Percentiles rank a stretch among this genome's conserved stretches.
phyloP scores from a whole-genome alignment of 1,140 invertebrate genomes.

The Matsumurasca onukii region DNA sequence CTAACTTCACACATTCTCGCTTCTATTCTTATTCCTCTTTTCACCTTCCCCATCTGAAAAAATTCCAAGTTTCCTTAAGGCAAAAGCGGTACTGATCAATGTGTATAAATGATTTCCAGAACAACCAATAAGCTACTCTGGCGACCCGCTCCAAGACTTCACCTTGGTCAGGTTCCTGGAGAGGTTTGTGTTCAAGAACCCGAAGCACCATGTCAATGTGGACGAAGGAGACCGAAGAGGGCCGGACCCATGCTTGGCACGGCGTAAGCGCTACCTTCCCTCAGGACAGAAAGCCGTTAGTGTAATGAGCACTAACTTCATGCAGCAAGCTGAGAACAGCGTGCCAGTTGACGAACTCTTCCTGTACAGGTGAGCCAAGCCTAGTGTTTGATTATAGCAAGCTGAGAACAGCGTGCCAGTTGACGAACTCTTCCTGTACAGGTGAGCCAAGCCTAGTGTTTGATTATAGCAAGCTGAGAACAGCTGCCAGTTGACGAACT shows the following conservation, averaged over 20 bases:
- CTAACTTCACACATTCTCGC: too few species aligned
- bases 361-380: constrained; percentile 64
- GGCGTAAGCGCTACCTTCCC: constrained; percentile 61
- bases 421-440: too few species aligned
- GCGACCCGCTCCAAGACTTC: constrained; percentile 93
- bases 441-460: too few species aligned
- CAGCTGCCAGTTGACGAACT: too few species aligned
- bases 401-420: too few species aligned
- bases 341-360: constrained; percentile 84
- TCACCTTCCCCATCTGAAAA: too few species aligned
- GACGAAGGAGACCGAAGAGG: constrained; percentile 45
- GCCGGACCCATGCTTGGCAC: constrained; percentile 56
- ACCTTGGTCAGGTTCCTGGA: constrained; percentile 88
- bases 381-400: too few species aligned
- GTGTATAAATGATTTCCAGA: constrained; percentile 51
- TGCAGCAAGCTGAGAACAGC: constrained; percentile 63
- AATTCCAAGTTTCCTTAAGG: too few species aligned
- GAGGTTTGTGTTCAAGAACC: constrained; percentile 95
- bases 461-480: too few species aligned
- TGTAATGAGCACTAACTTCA: constrained; percentile 67
- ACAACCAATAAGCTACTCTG: constrained; percentile 75
- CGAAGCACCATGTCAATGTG: constrained; percentile 71
- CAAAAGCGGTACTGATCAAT: too few species aligned
- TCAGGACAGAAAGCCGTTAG: constrained; percentile 60
- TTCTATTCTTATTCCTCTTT: too few species aligned